Conservation (phyloP, 1,140 invertebrate genomes). For the Drosophila triauraria region DNA sequence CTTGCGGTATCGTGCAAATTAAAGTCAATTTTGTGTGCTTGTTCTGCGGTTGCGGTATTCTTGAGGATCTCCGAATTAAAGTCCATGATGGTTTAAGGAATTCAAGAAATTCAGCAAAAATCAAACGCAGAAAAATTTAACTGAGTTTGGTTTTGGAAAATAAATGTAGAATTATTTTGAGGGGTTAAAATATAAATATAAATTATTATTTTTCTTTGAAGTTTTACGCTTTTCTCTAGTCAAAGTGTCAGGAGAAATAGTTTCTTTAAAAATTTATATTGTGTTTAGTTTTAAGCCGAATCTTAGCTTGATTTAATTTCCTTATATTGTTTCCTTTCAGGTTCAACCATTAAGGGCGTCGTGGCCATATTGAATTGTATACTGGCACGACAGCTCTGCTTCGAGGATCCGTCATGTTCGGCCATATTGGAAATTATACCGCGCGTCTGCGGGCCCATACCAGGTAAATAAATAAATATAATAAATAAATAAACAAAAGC, state of each 20-base stretch:
- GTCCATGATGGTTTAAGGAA: constrained; percentile 40
- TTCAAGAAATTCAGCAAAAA: not conserved
- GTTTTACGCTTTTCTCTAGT: not conserved
- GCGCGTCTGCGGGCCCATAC: constrained; percentile 93
- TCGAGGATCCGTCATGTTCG: constrained; percentile 94
- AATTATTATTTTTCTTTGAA: not conserved
- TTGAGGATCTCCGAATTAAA: not conserved
- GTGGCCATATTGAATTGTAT: constrained; percentile 94
- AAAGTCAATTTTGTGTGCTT: constrained; percentile 87
- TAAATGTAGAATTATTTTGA: not conserved
- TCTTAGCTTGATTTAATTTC: not conserved
- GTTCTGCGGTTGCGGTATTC: no score
- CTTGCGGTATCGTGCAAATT: constrained; percentile 47
- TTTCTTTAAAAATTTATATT: not conserved
- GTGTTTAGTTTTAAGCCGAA: not conserved
- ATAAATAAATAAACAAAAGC: constrained; percentile 2
- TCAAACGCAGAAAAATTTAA: not conserved
- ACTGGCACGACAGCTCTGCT: constrained; percentile 92
- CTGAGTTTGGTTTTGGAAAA: not conserved
- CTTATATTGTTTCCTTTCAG: constrained; percentile 86
- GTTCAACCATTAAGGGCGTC: constrained; percentile 89
- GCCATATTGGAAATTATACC: constrained; percentile 95
- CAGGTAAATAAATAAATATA: constrained; percentile 88
- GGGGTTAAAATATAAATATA: not conserved
- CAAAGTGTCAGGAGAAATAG: no score